phyloP scores from a whole-genome alignment of 1,140 invertebrate species.

The Leptinotarsa undecemlineata region DNA sequence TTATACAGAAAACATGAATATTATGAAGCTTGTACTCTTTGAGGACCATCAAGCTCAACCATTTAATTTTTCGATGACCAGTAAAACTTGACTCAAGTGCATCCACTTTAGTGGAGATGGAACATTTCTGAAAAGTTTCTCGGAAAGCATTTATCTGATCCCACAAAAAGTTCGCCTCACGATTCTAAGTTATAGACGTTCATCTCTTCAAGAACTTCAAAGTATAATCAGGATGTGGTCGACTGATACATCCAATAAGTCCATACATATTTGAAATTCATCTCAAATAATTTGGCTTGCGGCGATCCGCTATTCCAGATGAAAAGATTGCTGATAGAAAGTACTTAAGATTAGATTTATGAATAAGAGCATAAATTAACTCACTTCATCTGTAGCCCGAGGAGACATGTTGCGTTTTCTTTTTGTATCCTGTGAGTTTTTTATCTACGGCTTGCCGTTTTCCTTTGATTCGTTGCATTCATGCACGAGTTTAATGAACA shows the following conservation, averaged over 20 bases:
- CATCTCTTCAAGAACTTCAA: not conserved
- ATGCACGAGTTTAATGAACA: no score
- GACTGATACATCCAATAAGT: constrained; percentile 2
- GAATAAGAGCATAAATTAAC: not conserved
- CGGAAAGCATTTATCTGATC: not conserved
- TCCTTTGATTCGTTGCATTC: no score
- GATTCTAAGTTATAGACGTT: not conserved
- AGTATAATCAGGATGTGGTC: not conserved
- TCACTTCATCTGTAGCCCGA: not conserved
- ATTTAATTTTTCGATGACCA: not conserved
- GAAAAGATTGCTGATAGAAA: constrained; percentile 1
- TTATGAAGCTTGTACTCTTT: no score
- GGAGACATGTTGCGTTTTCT: not conserved
- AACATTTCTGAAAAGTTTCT: not conserved
- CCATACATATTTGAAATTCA: constrained; percentile 8
- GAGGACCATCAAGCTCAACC: not conserved
- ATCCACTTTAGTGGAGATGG: not conserved
- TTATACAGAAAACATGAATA: no score
- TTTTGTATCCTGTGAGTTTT: not conserved
- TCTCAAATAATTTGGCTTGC: constrained; percentile 5
- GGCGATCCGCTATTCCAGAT: not conserved
- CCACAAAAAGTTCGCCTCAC: not conserved
- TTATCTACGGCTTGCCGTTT: no score
- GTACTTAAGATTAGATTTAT: constrained; percentile 1
- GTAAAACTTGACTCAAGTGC: not conserved